Conservation (phyloP, 2,113 vertebrate species). For the Ornithorhynchus anatinus region DNA sequence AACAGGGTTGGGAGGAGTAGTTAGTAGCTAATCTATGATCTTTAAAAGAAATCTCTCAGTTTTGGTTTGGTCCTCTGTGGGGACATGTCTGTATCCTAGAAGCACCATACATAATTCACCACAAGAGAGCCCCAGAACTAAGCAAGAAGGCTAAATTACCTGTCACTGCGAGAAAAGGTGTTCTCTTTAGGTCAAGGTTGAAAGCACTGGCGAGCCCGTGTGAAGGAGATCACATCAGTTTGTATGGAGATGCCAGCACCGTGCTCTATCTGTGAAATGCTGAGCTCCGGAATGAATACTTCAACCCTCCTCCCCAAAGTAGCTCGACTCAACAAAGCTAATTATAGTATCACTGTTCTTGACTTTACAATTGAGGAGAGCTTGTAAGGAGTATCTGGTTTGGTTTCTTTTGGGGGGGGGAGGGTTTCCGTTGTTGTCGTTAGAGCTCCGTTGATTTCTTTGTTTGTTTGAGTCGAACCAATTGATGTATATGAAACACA, state of each 20-base stretch:
- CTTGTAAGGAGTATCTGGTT: too few relatives aligned
- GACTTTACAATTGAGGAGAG: too few relatives aligned
- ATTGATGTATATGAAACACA: not conserved
- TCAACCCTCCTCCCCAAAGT: slow-evolving; percentile 9
- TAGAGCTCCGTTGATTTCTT: slow-evolving; percentile 30
- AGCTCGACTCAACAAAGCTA: slow-evolving; percentile 11
- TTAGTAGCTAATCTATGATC: slow-evolving; percentile 42
- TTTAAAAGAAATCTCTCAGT: slow-evolving; percentile 64
- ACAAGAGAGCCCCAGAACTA: slow-evolving; percentile 75
- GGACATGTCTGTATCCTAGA: slow-evolving; percentile 63
- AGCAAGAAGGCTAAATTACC: slow-evolving; percentile 75
- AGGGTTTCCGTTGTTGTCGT: not conserved
- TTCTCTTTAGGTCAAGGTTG: slow-evolving; percentile 75
- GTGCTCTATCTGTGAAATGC: slow-evolving; percentile 21
- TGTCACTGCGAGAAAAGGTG: slow-evolving; percentile 69
- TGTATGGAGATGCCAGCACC: slow-evolving; percentile 5
- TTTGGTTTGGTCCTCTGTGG: slow-evolving; percentile 56
- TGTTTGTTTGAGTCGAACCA: not conserved
- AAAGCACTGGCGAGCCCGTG: slow-evolving; percentile 50
- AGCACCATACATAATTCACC: slow-evolving; percentile 79
- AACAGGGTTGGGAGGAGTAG: not conserved
- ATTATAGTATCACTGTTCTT: slow-evolving; percentile 8
- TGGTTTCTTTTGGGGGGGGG: slow-evolving; percentile 4
- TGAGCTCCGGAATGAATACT: not conserved
- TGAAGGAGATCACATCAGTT: slow-evolving; percentile 41